Evolutionary conservation across 2,888 invertebrate genomes (phyloP).

Genomic region (Eristalis arbustorum): DNA sequence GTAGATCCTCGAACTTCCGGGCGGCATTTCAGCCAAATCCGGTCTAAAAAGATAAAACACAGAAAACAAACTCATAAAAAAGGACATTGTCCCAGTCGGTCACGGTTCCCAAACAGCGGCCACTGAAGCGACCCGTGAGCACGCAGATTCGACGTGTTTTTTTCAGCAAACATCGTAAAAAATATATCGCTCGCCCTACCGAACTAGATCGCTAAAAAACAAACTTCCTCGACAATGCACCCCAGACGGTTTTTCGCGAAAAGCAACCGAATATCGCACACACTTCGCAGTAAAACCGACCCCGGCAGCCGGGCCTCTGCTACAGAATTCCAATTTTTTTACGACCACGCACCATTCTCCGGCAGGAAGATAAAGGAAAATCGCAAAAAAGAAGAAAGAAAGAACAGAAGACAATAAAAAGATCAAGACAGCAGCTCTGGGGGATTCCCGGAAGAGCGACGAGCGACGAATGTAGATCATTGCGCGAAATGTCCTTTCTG

Average conservation of each 20-base stretch:
- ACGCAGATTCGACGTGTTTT: conserved; percentile 1
- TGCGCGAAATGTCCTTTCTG: conserved; percentile 40
- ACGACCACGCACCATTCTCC: conserved; percentile 32
- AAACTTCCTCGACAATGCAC: conserved; percentile 46
- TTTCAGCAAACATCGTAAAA: conserved; percentile 60
- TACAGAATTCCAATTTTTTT: conserved; percentile 45
- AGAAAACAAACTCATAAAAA: conserved; percentile 34
- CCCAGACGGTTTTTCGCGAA: background rate
- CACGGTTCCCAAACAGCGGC: background rate
- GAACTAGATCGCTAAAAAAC: conserved; percentile 62
- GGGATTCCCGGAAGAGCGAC: conserved; percentile 30
- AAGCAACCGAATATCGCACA: background rate
- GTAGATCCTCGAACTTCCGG: too few relatives aligned
- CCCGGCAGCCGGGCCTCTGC: conserved; percentile 10
- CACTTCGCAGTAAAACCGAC: conserved; percentile 35
- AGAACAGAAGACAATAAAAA: background rate
- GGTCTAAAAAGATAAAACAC: background rate
- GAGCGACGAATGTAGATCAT: conserved; percentile 44
- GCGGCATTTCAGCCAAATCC: too few relatives aligned
- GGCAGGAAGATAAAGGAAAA: conserved; percentile 7
- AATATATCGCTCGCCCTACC: conserved; percentile 21
- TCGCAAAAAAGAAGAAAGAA: conserved; percentile 26
- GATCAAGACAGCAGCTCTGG: background rate
- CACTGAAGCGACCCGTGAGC: conserved; percentile 1
- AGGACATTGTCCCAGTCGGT: background rate